Evolutionary conservation across 2,113 vertebrate species (phyloP).

Genomic region (Labeo catla): DNA sequence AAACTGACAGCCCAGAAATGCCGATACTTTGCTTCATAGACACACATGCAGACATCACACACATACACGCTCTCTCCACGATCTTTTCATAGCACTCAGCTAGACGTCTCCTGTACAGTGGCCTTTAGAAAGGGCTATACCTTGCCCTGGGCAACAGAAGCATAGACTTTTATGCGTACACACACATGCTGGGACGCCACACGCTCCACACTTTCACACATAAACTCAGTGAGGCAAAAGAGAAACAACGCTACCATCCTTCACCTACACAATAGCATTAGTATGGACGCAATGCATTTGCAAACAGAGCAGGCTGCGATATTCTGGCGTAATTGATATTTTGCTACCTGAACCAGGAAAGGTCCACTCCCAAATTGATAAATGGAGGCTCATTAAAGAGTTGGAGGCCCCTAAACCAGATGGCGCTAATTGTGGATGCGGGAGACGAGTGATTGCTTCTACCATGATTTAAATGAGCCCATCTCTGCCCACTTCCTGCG

Average conservation of each 20-base stretch:
- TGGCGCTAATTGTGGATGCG: conserved; percentile 61
- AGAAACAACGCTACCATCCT: neutral
- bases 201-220: neutral
- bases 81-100: conserved; percentile 28
- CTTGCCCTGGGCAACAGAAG: conserved; percentile 23
- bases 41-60: neutral
- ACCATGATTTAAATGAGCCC: conserved; percentile 56
- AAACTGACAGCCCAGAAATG: conserved; percentile 43
- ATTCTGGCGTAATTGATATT: conserved; percentile 49
- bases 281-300: neutral
- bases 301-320: neutral
- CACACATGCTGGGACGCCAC: neutral
- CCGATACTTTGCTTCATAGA: conserved; percentile 37
- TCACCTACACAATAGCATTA: neutral
- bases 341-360: conserved; percentile 53
- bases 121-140: conserved; percentile 15
- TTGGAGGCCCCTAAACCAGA: conserved; percentile 61
- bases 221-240: neutral
- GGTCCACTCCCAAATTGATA: conserved; percentile 59
- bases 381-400: conserved; percentile 59
- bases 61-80: conserved; percentile 27
- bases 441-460: conserved; percentile 63
- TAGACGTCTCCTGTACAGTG: conserved; percentile 1
- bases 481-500: conserved; percentile 56
- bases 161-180: neutral